A percentile compares a stretch with the other conserved stretches of the same genome.
These are phyloP conservation scores for Tachystola acroxantha DNA, from an alignment of 2,888 invertebrate species.

Conservation along the genomic window DNA sequence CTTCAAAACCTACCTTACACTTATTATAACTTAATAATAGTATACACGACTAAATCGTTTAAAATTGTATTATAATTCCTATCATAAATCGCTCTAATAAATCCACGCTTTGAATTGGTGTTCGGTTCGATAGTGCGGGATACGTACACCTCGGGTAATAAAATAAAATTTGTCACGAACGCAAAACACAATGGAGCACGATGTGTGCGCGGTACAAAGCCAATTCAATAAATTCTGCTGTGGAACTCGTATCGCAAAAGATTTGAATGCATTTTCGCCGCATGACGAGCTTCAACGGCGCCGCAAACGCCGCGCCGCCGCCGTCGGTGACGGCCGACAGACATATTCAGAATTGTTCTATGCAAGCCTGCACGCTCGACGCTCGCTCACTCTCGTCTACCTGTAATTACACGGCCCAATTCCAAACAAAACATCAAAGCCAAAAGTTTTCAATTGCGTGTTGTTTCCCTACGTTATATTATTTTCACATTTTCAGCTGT, in stretches of 20 bases:
- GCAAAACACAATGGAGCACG: conserved; percentile 45
- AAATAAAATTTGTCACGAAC: conserved; percentile 54
- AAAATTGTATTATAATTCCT: no score
- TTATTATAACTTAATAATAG: no score
- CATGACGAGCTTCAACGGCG: conserved; percentile 35
- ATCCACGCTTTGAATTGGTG: conserved; percentile 12
- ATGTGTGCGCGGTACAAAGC: conserved; percentile 49
- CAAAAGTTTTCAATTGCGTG: conserved; percentile 28
- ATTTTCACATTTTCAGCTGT: neutral
- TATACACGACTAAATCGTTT: no score
- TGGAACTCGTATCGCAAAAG: conserved; percentile 50
- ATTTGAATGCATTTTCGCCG: conserved; percentile 62
- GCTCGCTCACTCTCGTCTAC: conserved; percentile 17
- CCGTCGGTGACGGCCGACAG: no score
- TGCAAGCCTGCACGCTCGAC: conserved; percentile 3
- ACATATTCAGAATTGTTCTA: conserved; percentile 16
- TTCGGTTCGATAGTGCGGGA: conserved; percentile 17
- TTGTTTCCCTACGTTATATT: conserved; percentile 17
- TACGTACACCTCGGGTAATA: conserved; percentile 25
- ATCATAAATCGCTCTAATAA: no score
- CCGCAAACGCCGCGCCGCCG: no score
- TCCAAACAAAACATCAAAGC: conserved; percentile 35
- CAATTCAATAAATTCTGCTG: conserved; percentile 62
- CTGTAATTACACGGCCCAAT: conserved; percentile 35
- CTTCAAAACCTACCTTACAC: no score